Conservation (phyloP, 2,113 vertebrate genomes). For the Odobenus rosmarus region DNA sequence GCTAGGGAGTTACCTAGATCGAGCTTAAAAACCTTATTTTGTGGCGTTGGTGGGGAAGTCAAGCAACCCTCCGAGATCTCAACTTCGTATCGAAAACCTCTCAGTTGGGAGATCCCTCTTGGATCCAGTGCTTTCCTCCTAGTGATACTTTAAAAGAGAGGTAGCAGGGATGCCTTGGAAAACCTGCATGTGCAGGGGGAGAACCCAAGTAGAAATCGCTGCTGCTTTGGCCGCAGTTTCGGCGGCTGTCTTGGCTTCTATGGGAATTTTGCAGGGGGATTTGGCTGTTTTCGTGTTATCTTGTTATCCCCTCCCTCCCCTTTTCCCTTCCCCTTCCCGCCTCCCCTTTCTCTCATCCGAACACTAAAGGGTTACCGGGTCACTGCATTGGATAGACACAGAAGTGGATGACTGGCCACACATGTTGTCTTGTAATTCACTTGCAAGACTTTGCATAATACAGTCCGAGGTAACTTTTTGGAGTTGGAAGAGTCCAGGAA, state of each 20-base stretch:
- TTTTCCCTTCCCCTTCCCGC: background rate
- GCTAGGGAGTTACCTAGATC: background rate
- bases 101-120: background rate
- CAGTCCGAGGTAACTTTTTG: slow-evolving; percentile 73
- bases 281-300: background rate
- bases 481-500: slow-evolving; percentile 34
- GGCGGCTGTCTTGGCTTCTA: background rate
- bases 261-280: background rate
- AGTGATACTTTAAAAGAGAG: slow-evolving; percentile 25
- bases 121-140: background rate
- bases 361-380: slow-evolving; percentile 61
- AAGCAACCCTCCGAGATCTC: background rate
- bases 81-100: slow-evolving; percentile 57
- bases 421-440: slow-evolving; percentile 7
- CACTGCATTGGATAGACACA: background rate
- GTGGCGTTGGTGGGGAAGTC: background rate
- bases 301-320: background rate
- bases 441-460: slow-evolving; percentile 14
- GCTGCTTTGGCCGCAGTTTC: background rate
- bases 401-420: background rate
- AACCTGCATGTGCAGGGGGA: background rate
- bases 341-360: background rate
- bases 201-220: background rate
- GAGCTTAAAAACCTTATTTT: background rate
- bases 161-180: background rate